Conservation (phyloP, 23 tunicate species). For the Diplosoma virens region DNA sequence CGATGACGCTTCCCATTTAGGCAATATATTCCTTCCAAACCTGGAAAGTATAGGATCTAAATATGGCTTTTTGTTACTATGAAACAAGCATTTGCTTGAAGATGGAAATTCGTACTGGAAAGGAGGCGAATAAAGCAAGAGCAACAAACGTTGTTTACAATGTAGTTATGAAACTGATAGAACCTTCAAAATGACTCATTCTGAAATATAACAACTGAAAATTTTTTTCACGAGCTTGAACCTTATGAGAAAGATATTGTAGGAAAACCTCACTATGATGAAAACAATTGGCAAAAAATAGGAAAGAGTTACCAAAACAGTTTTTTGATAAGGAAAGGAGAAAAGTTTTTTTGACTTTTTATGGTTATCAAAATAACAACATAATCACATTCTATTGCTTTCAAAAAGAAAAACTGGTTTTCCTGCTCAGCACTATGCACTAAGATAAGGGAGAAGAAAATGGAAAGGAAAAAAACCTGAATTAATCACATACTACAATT, state of each 20-base stretch:
- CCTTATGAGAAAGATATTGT: background rate
- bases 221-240: background rate
- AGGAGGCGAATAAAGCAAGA: background rate
- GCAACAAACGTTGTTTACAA: background rate
- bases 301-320: background rate
- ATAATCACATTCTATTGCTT: background rate
- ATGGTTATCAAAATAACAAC: no score
- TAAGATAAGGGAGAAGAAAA: background rate
- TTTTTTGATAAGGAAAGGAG: background rate
- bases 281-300: background rate
- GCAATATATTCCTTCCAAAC: background rate
- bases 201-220: background rate
- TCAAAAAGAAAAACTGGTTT: background rate
- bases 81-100: background rate
- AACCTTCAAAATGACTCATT: background rate
- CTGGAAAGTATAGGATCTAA: background rate
- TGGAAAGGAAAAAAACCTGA: background rate
- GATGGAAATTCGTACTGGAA: background rate
- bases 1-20: background rate
- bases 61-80: background rate
- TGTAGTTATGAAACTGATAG: background rate
- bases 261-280: background rate
- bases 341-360: background rate
- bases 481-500: background rate
- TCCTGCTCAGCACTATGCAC: background rate